Conservation (phyloP, 2,888 invertebrate genomes). For the Syrphus vitripennis region DNA sequence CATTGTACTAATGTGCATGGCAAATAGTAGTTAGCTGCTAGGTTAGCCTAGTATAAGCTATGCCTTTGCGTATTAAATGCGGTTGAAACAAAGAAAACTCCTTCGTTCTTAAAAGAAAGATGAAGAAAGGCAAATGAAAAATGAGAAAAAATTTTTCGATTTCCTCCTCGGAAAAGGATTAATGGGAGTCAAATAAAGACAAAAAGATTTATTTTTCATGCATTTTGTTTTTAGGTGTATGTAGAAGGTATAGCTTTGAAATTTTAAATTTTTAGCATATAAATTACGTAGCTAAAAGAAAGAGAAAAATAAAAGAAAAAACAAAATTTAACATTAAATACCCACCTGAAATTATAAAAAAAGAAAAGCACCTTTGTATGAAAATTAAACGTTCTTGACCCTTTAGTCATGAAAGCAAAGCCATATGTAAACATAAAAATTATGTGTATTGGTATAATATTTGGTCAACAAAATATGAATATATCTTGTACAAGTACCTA, state of each 20-base stretch:
- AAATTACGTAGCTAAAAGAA: not conserved
- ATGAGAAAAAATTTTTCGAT: conserved; percentile 22
- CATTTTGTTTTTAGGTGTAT: not conserved
- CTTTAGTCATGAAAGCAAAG: not conserved
- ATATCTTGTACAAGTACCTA: no score
- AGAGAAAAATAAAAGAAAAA: not conserved
- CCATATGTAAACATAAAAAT: not conserved
- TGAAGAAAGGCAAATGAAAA: not conserved
- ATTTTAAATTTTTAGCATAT: not conserved
- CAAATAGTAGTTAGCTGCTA: not conserved
- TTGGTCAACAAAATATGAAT: not conserved
- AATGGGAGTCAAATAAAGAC: not conserved
- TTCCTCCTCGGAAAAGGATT: conserved; percentile 16
- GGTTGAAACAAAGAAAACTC: not conserved
- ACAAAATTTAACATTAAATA: no score
- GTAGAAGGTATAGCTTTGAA: not conserved
- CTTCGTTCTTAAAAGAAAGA: not conserved
- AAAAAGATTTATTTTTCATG: not conserved
- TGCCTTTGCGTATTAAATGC: not conserved
- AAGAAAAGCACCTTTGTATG: not conserved
- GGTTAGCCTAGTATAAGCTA: not conserved
- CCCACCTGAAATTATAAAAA: not conserved
- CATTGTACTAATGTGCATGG: not conserved
- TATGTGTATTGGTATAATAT: not conserved
- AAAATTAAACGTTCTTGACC: not conserved